phyloP scores from a whole-genome alignment of 2,113 vertebrate genomes.

The Pteropus alecto region DNA sequence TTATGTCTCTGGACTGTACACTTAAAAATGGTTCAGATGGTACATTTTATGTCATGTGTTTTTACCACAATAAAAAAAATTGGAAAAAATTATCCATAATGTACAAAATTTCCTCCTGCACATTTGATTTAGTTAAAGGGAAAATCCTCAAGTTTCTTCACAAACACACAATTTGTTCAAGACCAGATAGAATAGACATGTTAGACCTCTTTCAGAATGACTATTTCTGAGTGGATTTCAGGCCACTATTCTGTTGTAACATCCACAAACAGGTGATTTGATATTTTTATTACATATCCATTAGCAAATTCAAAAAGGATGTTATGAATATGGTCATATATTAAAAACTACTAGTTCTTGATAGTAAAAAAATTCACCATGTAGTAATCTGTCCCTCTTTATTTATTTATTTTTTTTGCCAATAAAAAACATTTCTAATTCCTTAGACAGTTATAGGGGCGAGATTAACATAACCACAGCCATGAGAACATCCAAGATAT shows the following conservation, averaged over 20 bases:
- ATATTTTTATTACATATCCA: neutral
- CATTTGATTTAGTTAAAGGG: neutral
- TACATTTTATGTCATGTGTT: neutral
- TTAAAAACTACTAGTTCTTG: neutral
- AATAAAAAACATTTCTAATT: slow-evolving; percentile 12
- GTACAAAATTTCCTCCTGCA: neutral
- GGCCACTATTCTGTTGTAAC: neutral
- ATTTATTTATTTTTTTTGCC: neutral
- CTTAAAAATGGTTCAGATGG: neutral
- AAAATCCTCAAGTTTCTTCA: slow-evolving; percentile 10
- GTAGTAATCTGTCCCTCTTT: neutral
- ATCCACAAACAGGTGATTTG: neutral
- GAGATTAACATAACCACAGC: neutral
- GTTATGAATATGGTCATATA: neutral
- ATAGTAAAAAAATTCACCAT: neutral
- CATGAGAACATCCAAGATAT: neutral
- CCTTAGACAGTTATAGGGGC: neutral
- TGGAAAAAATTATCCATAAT: neutral
- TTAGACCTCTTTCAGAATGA: neutral
- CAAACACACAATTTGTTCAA: neutral
- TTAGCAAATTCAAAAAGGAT: neutral
- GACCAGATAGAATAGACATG: neutral
- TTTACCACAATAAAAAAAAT: neutral
- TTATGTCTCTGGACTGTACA: neutral
- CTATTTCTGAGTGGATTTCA: neutral